Conservation (phyloP, 2,888 invertebrate genomes). For the Metalampra italica region DNA sequence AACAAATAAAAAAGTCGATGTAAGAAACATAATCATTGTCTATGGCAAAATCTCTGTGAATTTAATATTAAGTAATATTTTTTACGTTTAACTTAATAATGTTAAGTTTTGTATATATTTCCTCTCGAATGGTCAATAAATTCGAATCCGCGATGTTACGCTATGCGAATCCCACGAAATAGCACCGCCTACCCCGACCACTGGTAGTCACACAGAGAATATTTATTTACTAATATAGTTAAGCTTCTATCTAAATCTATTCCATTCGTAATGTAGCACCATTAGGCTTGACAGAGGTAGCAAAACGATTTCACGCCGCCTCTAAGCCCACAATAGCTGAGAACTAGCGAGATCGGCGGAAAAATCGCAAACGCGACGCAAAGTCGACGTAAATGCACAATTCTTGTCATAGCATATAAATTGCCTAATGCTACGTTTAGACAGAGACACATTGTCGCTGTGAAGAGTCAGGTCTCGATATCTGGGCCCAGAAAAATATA, state of each 20-base stretch:
- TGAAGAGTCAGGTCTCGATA: conserved; percentile 38
- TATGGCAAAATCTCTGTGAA: too few relatives aligned
- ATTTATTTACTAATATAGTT: too few relatives aligned
- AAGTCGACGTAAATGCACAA: conserved; percentile 44
- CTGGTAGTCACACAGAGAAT: too few relatives aligned
- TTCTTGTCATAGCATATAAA: conserved; percentile 61
- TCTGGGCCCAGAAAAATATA: conserved; percentile 43
- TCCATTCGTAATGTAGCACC: conserved; percentile 30
- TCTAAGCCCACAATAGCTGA: conserved; percentile 37
- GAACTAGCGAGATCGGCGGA: conserved; percentile 42
- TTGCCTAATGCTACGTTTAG: conserved; percentile 50
- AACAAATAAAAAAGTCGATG: too few relatives aligned
- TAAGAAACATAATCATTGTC: too few relatives aligned
- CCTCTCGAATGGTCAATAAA: too few relatives aligned
- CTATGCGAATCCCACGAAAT: too few relatives aligned
- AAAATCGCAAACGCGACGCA: conserved; percentile 42
- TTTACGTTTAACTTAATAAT: too few relatives aligned
- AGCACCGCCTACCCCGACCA: too few relatives aligned
- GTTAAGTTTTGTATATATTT: too few relatives aligned
- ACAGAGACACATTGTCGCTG: conserved; percentile 50
- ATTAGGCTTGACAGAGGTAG: conserved; percentile 40
- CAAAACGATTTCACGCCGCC: conserved; percentile 38
- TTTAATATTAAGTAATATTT: too few relatives aligned
- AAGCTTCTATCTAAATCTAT: not conserved
- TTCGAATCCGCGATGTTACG: too few relatives aligned